Conservation (phyloP, 2,797 vertebrate genomes). For the Cyclopterus lumpus region DNA sequence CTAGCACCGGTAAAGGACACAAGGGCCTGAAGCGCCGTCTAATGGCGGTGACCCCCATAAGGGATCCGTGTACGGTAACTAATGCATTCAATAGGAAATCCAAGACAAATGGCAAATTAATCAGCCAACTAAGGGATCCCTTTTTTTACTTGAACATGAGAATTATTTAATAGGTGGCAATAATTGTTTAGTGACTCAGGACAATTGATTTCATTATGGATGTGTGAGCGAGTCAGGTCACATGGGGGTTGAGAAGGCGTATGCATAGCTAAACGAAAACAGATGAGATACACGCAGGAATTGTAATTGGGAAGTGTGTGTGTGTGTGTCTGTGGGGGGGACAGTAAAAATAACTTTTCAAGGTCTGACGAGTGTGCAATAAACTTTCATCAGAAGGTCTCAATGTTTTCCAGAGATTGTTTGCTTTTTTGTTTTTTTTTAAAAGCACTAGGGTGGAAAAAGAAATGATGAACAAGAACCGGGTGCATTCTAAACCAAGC, state of each 20-base stretch:
- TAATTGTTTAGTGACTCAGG: constrained; percentile 89
- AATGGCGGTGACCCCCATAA: constrained; percentile 64
- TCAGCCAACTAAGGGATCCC: constrained; percentile 78
- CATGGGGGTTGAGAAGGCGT: constrained; percentile 75
- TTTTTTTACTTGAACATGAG: constrained; percentile 77
- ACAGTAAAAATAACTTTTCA: constrained; percentile 18
- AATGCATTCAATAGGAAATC: constrained; percentile 82
- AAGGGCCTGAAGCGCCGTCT: constrained; percentile 56
- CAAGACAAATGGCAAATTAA: constrained; percentile 85
- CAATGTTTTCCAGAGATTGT: constrained; percentile 24
- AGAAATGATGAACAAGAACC: not conserved
- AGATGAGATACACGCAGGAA: constrained; percentile 43
- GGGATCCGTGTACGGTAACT: constrained; percentile 74
- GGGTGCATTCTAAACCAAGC: not conserved
- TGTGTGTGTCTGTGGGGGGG: not conserved
- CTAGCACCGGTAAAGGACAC: constrained; percentile 48
- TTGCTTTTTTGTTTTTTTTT: constrained; percentile 25
- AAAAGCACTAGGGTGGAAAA: not conserved
- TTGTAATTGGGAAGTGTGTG: constrained; percentile 29
- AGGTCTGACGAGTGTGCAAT: constrained; percentile 22
- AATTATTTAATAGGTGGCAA: constrained; percentile 86
- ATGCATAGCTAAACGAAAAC: constrained; percentile 85
- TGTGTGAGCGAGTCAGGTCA: constrained; percentile 85
- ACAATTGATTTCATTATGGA: constrained; percentile 90
- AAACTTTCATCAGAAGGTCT: constrained; percentile 31